These are phyloP conservation scores for Aphrophora alni DNA, from an alignment of 2,888 invertebrate species.

Conservation along the genomic window DNA sequence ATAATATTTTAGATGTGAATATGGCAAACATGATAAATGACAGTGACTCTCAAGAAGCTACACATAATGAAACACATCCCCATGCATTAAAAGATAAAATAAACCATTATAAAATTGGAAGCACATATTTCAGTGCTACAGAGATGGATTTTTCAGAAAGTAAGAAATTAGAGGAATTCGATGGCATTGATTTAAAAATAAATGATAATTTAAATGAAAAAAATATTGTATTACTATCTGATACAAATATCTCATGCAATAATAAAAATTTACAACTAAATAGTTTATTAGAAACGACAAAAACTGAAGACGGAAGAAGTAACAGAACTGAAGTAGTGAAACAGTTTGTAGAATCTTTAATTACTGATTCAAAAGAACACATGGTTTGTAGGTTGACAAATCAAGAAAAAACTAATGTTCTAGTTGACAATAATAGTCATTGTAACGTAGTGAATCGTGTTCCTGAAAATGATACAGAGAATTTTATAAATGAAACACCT, in stretches of 20 bases:
- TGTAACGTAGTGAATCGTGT: background rate
- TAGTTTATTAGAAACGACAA: background rate
- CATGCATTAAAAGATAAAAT: background rate
- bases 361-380: background rate
- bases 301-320: background rate
- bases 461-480: background rate
- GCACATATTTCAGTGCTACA: background rate
- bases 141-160: background rate
- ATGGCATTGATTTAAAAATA: background rate
- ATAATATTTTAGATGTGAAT: background rate
- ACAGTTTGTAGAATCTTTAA: background rate
- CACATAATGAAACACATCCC: background rate
- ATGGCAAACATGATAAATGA: background rate
- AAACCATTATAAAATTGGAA: background rate
- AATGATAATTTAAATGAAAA: background rate
- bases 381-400: background rate
- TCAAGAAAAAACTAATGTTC: too few relatives aligned
- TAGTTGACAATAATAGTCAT: background rate
- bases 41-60: background rate
- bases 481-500: conserved; percentile 1
- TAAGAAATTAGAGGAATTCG: background rate
- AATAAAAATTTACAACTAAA: background rate
- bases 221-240: background rate
- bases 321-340: background rate
- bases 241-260: background rate